phyloP scores from a whole-genome alignment of 2,797 vertebrate genomes.

The Sarcophilus harrisii region DNA sequence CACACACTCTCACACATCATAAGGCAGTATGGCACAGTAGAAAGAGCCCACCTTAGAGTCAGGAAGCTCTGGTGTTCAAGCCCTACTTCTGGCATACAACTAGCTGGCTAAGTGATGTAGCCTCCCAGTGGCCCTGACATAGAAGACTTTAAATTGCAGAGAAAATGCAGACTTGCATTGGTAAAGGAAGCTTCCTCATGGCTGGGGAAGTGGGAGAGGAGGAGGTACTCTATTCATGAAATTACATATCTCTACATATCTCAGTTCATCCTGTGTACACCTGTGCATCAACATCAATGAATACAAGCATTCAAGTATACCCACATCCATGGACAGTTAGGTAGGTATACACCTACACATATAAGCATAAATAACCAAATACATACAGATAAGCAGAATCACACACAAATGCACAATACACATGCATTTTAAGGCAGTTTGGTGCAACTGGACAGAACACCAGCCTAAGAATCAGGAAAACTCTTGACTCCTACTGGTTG shows the following conservation, averaged over 20 bases:
- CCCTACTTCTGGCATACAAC: background rate
- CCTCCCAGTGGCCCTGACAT: background rate
- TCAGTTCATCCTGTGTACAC: background rate
- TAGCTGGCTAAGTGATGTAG: background rate
- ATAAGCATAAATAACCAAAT: too few relatives aligned
- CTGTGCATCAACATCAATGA: background rate
- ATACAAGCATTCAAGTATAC: background rate
- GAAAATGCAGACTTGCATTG: background rate
- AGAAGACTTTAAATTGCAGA: background rate
- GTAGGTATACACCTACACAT: too few relatives aligned
- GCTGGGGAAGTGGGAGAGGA: too few relatives aligned
- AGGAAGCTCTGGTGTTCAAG: background rate
- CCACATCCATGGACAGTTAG: background rate
- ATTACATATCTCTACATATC: background rate
- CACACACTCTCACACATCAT: background rate
- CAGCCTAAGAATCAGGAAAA: too few relatives aligned
- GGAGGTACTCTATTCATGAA: background rate
- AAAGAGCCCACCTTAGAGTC: background rate
- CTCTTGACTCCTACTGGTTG: too few relatives aligned
- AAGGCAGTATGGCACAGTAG: background rate
- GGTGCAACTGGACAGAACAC: too few relatives aligned
- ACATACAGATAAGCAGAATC: too few relatives aligned
- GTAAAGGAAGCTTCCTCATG: background rate
- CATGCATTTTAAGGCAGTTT: too few relatives aligned
- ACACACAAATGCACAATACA: too few relatives aligned